Percentiles rank a stretch among this genome's conserved stretches.
Evolutionary conservation across 2,797 vertebrate genomes (phyloP).

Genomic region (Hypotaenidia okinawae): DNA sequence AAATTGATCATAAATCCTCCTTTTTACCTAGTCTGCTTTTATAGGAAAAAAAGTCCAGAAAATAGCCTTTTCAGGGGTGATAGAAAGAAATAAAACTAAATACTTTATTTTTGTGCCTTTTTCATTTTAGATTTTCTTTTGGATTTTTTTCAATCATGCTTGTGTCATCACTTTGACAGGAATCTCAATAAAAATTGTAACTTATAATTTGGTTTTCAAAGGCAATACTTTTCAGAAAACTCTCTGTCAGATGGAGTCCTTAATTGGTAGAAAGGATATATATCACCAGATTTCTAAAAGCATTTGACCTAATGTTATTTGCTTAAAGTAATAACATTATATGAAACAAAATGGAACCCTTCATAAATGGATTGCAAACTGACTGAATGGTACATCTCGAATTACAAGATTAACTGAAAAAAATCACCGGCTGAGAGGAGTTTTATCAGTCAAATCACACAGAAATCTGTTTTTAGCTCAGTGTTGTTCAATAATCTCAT

Average conservation of each 20-base stretch:
- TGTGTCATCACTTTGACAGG: constrained; percentile 28
- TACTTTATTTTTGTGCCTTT: constrained; percentile 4
- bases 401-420: constrained; percentile 1
- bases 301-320: not conserved
- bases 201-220: constrained; percentile 57
- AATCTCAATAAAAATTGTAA: constrained; percentile 40
- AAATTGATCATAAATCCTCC: not conserved
- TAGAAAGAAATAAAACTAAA: not conserved
- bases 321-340: not conserved
- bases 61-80: not conserved
- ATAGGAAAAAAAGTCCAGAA: constrained; percentile 2
- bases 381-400: not conserved
- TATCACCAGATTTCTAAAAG: constrained; percentile 11
- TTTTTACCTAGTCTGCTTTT: constrained; percentile 11
- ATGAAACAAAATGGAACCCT: not conserved
- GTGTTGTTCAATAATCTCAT: not conserved
- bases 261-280: constrained; percentile 7
- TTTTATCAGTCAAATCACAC: not conserved
- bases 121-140: constrained; percentile 32
- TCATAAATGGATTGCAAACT: not conserved
- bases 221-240: constrained; percentile 36
- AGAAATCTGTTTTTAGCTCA: not conserved
- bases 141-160: not conserved
- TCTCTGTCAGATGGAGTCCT: constrained; percentile 13
- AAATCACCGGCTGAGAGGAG: not conserved